Evolutionary conservation across 2,113 vertebrate species (phyloP), one percentile per base, ranked within the genome.

Genomic region (Podocnemis expansa): DNA sequence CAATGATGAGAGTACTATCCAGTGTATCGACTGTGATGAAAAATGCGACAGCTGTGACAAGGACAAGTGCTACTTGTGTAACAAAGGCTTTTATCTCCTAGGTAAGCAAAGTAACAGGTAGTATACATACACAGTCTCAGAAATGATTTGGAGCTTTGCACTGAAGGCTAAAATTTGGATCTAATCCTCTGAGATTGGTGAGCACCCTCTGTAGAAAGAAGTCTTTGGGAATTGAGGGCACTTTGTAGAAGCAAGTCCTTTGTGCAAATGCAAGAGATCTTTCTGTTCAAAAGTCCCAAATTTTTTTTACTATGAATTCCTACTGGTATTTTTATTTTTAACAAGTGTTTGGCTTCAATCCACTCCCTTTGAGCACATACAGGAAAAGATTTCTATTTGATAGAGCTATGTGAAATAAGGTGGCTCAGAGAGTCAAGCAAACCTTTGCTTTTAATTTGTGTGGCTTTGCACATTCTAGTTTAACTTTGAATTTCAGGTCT

Each of bases 41-140:
- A 94, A 93, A 60, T 99, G 99, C 55, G 82, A 84, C 5, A 98
- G 87, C 96, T 99, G 99, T 93, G 98, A 99, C 91, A 93, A 96
- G 58, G 84, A 96, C 3, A 97, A 98, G 81, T 99, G 99, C 96
- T 97, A 98, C 91, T 98, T 96, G 47, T 99, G 99, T 95, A 95
- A 98, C 38, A 96, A 98, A 2, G 98, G 97, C 67, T 98, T 98
- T 97, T 99, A 98, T 82, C 97, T 99, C 78, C 98, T 93, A 45
- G 98, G 99, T 99, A 96, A 97, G 95, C 16, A 14, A 80, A 89
- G 22, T 60, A 38, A 3, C 21, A 84, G 24, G 21, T 31, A 63
- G 19, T 8, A 12, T 27, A 76, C 63, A 75, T 13, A 47, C 9
- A 21, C 2, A 34, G 19, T 14, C 49, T 70, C 52, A 49, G 31